Percentiles rank a stretch among this genome's conserved stretches.
phyloP scores from a whole-genome alignment of 2,797 vertebrate species.

The Petrocephalus schoutedeni region DNA sequence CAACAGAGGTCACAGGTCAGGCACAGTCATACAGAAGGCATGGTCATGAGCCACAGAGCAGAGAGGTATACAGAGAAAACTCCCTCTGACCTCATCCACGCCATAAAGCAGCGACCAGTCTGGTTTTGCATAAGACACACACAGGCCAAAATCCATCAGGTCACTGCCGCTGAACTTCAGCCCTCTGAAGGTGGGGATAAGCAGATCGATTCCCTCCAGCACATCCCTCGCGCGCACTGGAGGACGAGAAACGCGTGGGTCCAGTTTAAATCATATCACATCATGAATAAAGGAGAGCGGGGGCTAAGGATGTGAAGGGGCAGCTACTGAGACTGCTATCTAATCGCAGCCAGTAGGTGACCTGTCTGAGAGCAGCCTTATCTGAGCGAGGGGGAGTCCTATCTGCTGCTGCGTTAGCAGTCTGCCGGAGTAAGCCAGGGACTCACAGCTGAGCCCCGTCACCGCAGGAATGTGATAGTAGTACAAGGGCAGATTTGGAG shows the following conservation, averaged over 20 bases:
- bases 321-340: not conserved
- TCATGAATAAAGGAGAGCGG: not conserved
- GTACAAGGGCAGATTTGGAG: slow-evolving; percentile 79
- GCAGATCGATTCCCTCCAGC: slow-evolving; percentile 68
- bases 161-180: slow-evolving; percentile 82
- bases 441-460: slow-evolving; percentile 80
- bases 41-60: too few species aligned
- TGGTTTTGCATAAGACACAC: slow-evolving; percentile 59
- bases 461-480: slow-evolving; percentile 86
- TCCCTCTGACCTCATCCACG: slow-evolving; percentile 78
- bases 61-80: not conserved
- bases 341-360: not conserved
- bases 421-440: not conserved
- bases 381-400: not conserved
- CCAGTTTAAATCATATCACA: not conserved
- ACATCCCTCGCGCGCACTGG: slow-evolving; percentile 75
- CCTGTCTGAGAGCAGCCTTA: not conserved
- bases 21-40: not conserved
- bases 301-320: not conserved
- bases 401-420: not conserved
- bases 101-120: slow-evolving; percentile 75
- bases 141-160: slow-evolving; percentile 83
- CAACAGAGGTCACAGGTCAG: not conserved
- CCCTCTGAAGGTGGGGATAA: slow-evolving; percentile 82
- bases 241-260: not conserved